Evolutionary conservation across 2,113 vertebrate genomes (phyloP), one percentile per base, ranked within the genome.

Genomic region (Oncorhynchus gorbuscha): DNA sequence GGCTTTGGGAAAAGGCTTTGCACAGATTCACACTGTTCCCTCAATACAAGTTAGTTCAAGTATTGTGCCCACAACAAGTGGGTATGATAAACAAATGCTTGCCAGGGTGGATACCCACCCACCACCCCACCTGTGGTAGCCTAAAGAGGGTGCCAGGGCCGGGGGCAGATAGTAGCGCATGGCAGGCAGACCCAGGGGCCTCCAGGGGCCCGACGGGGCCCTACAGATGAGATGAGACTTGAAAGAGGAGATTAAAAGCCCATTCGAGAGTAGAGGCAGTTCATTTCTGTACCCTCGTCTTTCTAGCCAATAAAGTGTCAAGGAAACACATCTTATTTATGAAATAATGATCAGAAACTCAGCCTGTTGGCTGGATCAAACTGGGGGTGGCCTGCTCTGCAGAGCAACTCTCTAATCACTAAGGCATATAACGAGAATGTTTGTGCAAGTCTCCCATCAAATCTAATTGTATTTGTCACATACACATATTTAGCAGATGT

Each of bases 1-100:
- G 95, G 97, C 95, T 99, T 98, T 96, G 97, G 97, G 98, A 98
- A 99, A 98, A 95, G 95, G 97, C 97, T 99, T 98, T 96, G 95
- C 94, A 91, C 93, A 94, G 95, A 97, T 97, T 99, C 97, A 97
- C 96, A 98, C 97, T 99, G 96, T 95, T 96, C 91, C 80, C 90
- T 99, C 95, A 98, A 99, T 96, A 96, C 96, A 98, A 98, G 97
- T 99, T 98, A 98, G 97, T 96, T 97, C 97, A 97, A 97, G 97
- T 96, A 99, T 99, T 99, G 96, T 99, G 93, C 95, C 90, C 94
- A 94, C 94, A 95, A 97, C 96, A 98, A 99, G 96, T 97, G 95
- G 96, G 95, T 96, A 98, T 98, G 97, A 97, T 96, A 98, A 99
- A 99, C 97, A 97, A 97, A 97, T 97, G 94, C 95, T 95, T 96